Base-by-base conservation (phyloP, 2,113 vertebrate genomes). In the Scalopus aquaticus region DNA sequence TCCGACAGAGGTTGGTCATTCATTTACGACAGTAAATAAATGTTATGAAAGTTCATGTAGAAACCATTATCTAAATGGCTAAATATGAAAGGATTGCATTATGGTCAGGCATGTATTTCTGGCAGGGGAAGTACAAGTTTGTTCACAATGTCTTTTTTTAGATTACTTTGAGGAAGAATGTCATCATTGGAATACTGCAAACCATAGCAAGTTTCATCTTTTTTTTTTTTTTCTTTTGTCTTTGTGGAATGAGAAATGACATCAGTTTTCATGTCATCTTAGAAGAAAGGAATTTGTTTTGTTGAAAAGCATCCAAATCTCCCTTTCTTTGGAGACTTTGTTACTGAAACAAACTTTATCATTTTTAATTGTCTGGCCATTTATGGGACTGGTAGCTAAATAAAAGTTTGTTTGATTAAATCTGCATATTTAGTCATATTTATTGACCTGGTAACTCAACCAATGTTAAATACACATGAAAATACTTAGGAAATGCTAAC, bases 91-190 rank as follows among this genome's bases (percentile, higher is more conserved):
- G 96, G 96, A 96, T 95, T 97, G 97, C 96, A 95, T 97, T 97
- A 83, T 80, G 94, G 96, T 93, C 96, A 98, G 97, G 98, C 98
- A 97, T 97, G 97, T 89, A 78, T 95, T 98, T 97, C 98, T 98
- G 98, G 98, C 98, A 98, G 72, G 91, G 96, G 93, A 98, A 97
- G 95, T 72, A 97, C 91, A 95, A 85, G 95, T 97, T 97, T 93
- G 22, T 96, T 98, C 97, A 98, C 96, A 98, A 96, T 97, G 93
- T 97, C 98, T 98, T 98, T 98, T 98, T 98, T 98, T 97, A 98
- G 98, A 97, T 96, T 95, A 96, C 97, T 97, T 85, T 95, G 95
- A 94, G 93, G 85, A 97, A 97, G 98, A 98, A 98, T 97, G 97
- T 97, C 95, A 97, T 97, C 97, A 97, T 90, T 98, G 97, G 97